Base-by-base conservation (phyloP, 2,888 invertebrate genomes). In the Dynastes tityus region DNA sequence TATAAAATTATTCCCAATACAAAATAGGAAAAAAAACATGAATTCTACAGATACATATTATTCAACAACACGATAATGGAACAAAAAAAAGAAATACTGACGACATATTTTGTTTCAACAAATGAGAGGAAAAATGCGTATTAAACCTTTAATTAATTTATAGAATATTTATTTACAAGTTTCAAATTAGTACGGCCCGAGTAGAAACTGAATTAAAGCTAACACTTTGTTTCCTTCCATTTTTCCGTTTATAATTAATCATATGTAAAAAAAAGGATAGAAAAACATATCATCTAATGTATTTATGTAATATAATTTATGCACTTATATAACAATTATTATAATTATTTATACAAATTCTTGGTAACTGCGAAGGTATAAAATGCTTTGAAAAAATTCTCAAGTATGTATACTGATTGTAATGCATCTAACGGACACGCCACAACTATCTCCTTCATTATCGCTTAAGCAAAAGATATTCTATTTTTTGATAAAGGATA, bases 321-420 rank as follows among this genome's bases (percentile, higher is more conserved):
- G 11, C 8, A 45, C 11, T 45, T 58, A 58, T 37, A n/a, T 61
- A 74, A 74, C 61, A 55, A 61, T 73, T 40, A 22, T 22, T 40
- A 22, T 22, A 45, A 45, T 45, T 45, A 45, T 45, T 45, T 11
- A 45, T 45, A 45, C 32, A 37, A 73, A 74, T 27, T 74, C 61
- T 61, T 74, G 73, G 73, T 74, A 74, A 74, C 73, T 74, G 73
- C 45, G 40, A 74, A 61, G 61, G 73, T 74, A 74, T 61, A 74
- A 74, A 74, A 74, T 61, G 73, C 40, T 61, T 74, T 45, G 45
- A 45, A 8, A 45, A 45, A 45, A 11, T 45, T 45, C 45, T 11
- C 45, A 5, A 5, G 32, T 32, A 37, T 37, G 61, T 55, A 37
- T 9, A 74, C 27, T 74, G 11, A 8, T 74, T 45, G 61, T 37